A percentile compares a stretch with the other conserved stretches of the same genome.
Evolutionary conservation across 1,140 invertebrate genomes (phyloP).

Genomic region (Drosophila auraria): DNA sequence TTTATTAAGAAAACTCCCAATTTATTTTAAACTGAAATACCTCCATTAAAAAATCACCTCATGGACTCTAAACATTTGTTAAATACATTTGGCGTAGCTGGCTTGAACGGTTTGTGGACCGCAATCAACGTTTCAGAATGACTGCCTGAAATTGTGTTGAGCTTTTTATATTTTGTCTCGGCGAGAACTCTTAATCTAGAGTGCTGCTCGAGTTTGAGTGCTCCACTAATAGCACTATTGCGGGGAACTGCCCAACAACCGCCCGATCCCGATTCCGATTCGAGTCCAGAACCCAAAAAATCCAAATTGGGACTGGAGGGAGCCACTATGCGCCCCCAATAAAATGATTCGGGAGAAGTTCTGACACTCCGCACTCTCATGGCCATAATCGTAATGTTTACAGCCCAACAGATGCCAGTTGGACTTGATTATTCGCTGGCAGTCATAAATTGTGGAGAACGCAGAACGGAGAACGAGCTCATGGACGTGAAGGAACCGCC

Average conservation of each 20-base stretch:
- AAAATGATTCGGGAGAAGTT: slow-evolving; percentile 51
- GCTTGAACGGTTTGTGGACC: slow-evolving; percentile 5
- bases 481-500: slow-evolving; percentile 2
- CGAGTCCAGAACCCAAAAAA: slow-evolving; percentile 3
- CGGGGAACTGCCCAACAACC: slow-evolving; percentile 21
- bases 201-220: slow-evolving; percentile 34
- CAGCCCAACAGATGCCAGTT: slow-evolving; percentile 39
- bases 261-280: slow-evolving; percentile 1
- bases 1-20: background rate
- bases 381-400: slow-evolving; percentile 66
- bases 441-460: slow-evolving; percentile 35
- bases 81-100: slow-evolving; percentile 4
- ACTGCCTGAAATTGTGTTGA: background rate
- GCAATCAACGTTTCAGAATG: slow-evolving; percentile 13
- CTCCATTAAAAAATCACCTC: background rate
- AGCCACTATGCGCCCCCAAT: slow-evolving; percentile 30
- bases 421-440: slow-evolving; percentile 54
- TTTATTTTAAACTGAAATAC: background rate
- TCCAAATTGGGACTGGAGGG: slow-evolving; percentile 12
- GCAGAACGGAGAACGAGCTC: slow-evolving; percentile 4
- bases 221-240: slow-evolving; percentile 8
- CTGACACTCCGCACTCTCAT: slow-evolving; percentile 54
- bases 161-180: background rate
- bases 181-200: slow-evolving; percentile 22
- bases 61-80: background rate